These are phyloP conservation scores for Drosophila greeni DNA, from an alignment of 2,888 invertebrate species.

Conservation along the genomic window DNA sequence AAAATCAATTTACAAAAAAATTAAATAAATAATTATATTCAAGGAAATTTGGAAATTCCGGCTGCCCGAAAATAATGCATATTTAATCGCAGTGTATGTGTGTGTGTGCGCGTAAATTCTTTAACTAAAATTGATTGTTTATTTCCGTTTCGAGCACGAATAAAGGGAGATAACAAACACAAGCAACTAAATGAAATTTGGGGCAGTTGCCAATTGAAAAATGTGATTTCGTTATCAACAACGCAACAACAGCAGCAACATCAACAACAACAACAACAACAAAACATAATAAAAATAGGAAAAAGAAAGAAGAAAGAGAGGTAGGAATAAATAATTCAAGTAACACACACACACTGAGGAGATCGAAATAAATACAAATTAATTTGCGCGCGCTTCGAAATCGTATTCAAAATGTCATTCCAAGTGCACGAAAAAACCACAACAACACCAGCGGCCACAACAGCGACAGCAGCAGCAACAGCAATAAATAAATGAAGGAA, in stretches of 20 bases:
- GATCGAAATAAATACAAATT: slow-evolving; percentile 35
- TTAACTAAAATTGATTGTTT: slow-evolving; percentile 74
- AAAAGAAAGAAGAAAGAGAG: slow-evolving; percentile 8
- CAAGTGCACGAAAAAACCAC: slow-evolving; percentile 35
- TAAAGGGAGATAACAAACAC: slow-evolving; percentile 58
- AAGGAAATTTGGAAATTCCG: slow-evolving; percentile 2
- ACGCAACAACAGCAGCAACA: slow-evolving; percentile 17
- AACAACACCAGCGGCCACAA: slow-evolving; percentile 24
- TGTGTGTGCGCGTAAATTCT: slow-evolving; percentile 60
- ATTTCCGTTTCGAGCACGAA: slow-evolving; percentile 63
- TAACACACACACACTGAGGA: slow-evolving; percentile 6
- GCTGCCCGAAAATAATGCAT: slow-evolving; percentile 5
- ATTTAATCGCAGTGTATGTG: slow-evolving; percentile 27
- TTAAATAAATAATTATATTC: background rate
- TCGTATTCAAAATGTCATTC: slow-evolving; percentile 44
- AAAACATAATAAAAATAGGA: slow-evolving; percentile 15
- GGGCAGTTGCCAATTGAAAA: slow-evolving; percentile 72
- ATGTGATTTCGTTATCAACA: slow-evolving; percentile 47
- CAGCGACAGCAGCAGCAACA: slow-evolving; percentile 26
- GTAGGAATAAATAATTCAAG: slow-evolving; percentile 23
- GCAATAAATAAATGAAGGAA: slow-evolving; percentile 34
- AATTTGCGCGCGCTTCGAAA: slow-evolving; percentile 37
- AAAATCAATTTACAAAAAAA: slow-evolving; percentile 11
- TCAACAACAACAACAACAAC: slow-evolving; percentile 8
- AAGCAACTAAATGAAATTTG: slow-evolving; percentile 64